Conservation (phyloP, 2,797 vertebrate genomes). For the Rhinatrema bivittatum region DNA sequence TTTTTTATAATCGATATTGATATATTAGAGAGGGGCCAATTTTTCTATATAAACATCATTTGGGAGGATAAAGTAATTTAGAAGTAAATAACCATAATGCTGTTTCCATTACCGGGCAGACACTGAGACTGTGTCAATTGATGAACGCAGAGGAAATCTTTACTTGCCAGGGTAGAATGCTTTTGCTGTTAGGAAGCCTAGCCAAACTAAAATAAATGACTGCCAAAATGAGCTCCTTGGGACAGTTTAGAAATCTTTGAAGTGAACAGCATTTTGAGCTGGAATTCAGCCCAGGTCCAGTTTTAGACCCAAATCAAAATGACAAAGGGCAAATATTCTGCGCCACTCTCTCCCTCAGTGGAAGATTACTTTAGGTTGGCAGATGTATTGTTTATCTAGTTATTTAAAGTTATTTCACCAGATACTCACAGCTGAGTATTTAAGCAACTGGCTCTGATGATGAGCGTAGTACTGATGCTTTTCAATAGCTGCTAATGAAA, state of each 20-base stretch:
- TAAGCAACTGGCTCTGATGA: constrained; percentile 26
- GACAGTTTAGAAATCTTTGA: constrained; percentile 60
- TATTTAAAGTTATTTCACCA: constrained; percentile 48
- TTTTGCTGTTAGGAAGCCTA: constrained; percentile 48
- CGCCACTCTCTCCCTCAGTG: constrained; percentile 42
- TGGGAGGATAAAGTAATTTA: too few species aligned
- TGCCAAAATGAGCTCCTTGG: constrained; percentile 63
- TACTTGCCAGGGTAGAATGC: constrained; percentile 46
- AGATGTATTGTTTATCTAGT: constrained; percentile 50
- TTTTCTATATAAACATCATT: too few species aligned
- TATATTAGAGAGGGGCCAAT: too few species aligned
- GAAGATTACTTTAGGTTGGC: constrained; percentile 50
- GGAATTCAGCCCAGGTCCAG: constrained; percentile 58
- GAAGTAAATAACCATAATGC: too few species aligned
- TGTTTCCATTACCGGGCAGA: constrained; percentile 6
- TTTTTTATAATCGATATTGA: too few species aligned
- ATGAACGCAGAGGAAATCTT: constrained; percentile 24
- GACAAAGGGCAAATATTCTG: constrained; percentile 53
- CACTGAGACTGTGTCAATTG: constrained; percentile 22
- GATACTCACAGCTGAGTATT: constrained; percentile 37
- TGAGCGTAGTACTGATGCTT: constrained; percentile 4
- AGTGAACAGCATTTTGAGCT: constrained; percentile 56
- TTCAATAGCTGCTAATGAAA: too few species aligned
- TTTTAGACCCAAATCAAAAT: constrained; percentile 60
- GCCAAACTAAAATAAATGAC: constrained; percentile 59